These are phyloP conservation scores for Pseudanteris insignis DNA, from an alignment of 2,888 invertebrate species.

Conservation along the genomic window DNA sequence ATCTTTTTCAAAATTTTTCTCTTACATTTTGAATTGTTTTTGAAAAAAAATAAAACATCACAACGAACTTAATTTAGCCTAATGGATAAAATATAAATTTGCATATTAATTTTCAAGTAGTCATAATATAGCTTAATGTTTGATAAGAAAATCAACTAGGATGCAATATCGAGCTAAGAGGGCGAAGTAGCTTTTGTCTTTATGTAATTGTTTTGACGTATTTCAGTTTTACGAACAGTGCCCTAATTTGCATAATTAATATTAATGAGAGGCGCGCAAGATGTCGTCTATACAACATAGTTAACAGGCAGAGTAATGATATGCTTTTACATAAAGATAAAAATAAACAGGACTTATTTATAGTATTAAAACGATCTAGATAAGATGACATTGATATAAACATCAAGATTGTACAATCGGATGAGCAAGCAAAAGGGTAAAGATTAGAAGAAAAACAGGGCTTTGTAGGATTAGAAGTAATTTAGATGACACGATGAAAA, in stretches of 20 bases:
- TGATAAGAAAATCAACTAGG: conserved; percentile 5
- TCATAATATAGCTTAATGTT: neutral
- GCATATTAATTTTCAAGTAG: too few species aligned
- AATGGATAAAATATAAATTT: too few species aligned
- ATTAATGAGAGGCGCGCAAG: conserved; percentile 24
- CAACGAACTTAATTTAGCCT: too few species aligned
- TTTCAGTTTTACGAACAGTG: conserved; percentile 21
- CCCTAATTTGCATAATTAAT: conserved; percentile 36
- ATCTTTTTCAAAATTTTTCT: too few species aligned
- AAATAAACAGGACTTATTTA: conserved; percentile 25
- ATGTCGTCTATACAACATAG: conserved; percentile 2
- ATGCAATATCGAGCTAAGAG: conserved; percentile 4
- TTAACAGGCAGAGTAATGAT: conserved; percentile 14
- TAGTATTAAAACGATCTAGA: conserved; percentile 17
- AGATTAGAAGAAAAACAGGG: too few species aligned
- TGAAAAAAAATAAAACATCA: too few species aligned
- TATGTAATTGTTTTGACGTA: conserved; percentile 21
- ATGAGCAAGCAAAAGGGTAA: too few species aligned
- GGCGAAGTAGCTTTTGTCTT: conserved; percentile 8
- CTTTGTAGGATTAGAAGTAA: too few species aligned
- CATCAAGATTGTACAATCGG: conserved; percentile 14
- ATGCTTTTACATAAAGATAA: conserved; percentile 24
- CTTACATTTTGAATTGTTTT: too few species aligned
- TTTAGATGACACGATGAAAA: too few species aligned
- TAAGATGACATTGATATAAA: conserved; percentile 24